Percentiles rank a stretch among this genome's conserved stretches.
Evolutionary conservation across 2,888 invertebrate genomes (phyloP).

Genomic region (Isotomurus palustris): DNA sequence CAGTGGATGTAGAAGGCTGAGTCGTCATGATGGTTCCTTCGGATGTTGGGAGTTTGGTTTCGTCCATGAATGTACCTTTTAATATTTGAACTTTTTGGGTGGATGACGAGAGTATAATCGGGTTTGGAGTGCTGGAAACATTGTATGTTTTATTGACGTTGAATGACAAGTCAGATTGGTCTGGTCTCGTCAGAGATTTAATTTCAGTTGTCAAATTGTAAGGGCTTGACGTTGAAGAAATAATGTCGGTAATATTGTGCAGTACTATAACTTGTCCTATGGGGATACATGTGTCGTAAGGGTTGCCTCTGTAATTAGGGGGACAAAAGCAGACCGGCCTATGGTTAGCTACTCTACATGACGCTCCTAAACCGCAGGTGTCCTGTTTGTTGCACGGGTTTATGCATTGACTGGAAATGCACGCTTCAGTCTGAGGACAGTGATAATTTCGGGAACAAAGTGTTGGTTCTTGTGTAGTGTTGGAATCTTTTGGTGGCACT

Average conservation of each 20-base stretch:
- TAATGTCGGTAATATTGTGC: conserved; percentile 1
- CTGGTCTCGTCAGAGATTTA: too few relatives aligned
- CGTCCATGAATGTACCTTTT: too few relatives aligned
- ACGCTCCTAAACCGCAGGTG: conserved; percentile 70
- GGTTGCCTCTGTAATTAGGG: conserved; percentile 50
- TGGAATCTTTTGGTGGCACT: conserved; percentile 58
- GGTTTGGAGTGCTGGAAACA: too few relatives aligned
- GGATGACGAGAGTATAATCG: too few relatives aligned
- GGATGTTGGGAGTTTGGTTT: too few relatives aligned
- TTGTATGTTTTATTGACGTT: too few relatives aligned
- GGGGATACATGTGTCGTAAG: conserved; percentile 48
- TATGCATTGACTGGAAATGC: conserved; percentile 74
- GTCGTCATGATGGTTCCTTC: neutral
- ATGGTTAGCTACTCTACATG: conserved; percentile 61
- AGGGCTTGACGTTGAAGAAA: neutral
- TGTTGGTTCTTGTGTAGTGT: conserved; percentile 33
- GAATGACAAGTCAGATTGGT: too few relatives aligned
- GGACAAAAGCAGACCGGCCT: conserved; percentile 59
- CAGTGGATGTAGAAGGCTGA: neutral
- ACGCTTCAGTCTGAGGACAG: conserved; percentile 77
- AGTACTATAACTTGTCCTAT: conserved; percentile 56
- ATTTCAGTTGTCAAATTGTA: too few relatives aligned
- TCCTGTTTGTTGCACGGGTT: conserved; percentile 73
- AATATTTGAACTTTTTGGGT: too few relatives aligned
- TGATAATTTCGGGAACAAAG: conserved; percentile 62